phyloP scores from a whole-genome alignment of 2,888 invertebrate species.

The Tipula confusa region DNA sequence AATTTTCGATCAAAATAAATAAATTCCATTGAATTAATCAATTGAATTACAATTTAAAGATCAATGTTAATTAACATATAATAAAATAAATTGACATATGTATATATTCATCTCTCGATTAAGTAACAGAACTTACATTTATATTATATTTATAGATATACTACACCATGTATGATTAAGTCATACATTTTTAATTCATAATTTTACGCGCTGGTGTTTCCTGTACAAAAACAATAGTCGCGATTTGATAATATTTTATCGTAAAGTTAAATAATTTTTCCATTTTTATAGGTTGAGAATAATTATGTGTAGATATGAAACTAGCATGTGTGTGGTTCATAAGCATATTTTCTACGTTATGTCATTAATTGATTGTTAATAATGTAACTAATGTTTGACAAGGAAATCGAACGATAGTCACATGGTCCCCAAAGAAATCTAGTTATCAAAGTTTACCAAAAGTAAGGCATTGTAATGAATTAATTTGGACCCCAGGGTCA shows the following conservation, averaged over 20 bases:
- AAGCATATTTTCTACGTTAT: too few species aligned
- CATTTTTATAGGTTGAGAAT: not conserved
- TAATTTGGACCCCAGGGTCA: too few species aligned
- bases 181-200: not conserved
- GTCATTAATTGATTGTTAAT: too few species aligned
- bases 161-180: not conserved
- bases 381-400: too few species aligned
- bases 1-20: not conserved
- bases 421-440: too few species aligned
- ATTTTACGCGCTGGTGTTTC: slow-evolving; percentile 7
- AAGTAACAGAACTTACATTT: not conserved
- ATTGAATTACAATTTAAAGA: slow-evolving; percentile 20
- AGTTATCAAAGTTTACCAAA: too few species aligned
- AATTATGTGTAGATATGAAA: not conserved
- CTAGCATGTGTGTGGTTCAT: not conserved
- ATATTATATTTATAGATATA: not conserved
- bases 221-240: slow-evolving; percentile 3
- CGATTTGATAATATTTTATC: slow-evolving; percentile 20
- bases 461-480: too few species aligned
- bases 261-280: not conserved
- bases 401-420: too few species aligned
- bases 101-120: not conserved
- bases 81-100: not conserved
- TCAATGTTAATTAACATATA: slow-evolving; percentile 20
- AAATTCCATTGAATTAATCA: not conserved